Conservation (phyloP, 2,888 invertebrate species). For the Caenorhabditis virilis region DNA sequence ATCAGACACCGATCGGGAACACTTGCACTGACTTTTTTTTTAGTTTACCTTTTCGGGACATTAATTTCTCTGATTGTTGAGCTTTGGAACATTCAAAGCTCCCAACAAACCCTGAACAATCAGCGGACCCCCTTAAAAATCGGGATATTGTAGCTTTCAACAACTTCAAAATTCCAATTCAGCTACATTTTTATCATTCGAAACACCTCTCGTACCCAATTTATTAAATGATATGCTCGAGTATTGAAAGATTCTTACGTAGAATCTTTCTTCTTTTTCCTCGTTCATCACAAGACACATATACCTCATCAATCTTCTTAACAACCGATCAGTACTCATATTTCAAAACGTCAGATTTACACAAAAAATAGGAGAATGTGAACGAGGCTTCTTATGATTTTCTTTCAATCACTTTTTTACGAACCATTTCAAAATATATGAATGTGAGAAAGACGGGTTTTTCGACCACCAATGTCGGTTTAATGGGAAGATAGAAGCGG, state of each 20-base stretch:
- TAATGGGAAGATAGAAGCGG: no score
- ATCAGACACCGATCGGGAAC: no score
- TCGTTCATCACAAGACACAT: background rate
- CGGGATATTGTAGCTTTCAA: background rate
- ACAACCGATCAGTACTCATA: conserved; percentile 1
- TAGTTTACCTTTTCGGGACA: no score
- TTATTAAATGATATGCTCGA: no score
- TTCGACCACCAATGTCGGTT: background rate
- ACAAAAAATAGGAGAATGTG: conserved; percentile 5
- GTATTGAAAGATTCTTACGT: background rate
- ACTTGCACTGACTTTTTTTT: no score
- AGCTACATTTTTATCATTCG: no score
- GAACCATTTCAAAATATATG: background rate
- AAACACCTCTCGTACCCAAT: no score
- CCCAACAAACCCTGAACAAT: no score
- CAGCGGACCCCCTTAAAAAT: no score
- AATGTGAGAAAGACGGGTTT: background rate
- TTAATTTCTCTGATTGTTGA: no score
- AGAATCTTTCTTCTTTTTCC: background rate
- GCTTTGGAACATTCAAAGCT: no score
- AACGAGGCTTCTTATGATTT: background rate
- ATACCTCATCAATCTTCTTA: background rate
- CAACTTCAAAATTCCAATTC: background rate
- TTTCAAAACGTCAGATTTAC: conserved; percentile 7
- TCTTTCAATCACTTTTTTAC: background rate